Base-by-base conservation (phyloP, 2,113 vertebrate genomes). In the Ammodytes dubius region DNA sequence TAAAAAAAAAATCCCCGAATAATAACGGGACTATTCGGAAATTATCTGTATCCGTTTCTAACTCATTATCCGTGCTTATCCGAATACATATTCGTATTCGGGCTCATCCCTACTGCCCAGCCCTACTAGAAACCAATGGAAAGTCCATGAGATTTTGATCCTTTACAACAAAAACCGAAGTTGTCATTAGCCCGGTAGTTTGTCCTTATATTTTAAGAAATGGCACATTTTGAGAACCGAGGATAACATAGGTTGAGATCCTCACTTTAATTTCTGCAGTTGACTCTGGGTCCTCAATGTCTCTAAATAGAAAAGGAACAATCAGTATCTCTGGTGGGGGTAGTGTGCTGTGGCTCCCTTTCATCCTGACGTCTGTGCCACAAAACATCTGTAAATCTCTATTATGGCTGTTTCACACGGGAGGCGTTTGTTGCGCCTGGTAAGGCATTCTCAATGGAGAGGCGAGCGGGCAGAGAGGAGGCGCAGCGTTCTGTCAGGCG, bases 231-330 rank as follows among this genome's bases (percentile, higher is more conserved):
- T 58, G 49, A 35, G 77, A 74, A 61, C 39, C 3, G 19, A 73
- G 49, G 11, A 65, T 57, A 60, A 35, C 19, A 46, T 9, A 57
- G 17, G 56, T 79, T 49, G 84, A 46, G 6, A 5, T 49, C 72
- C 19, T 46, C 37, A 66, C 58, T 45, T 74, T 47, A 13, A 49
- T 43, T 61, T 49, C 61, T 58, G 58, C 37, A 40, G 43, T 57
- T 64, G 53, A 67, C 70, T 50, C 15, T 2, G 13, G 76, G 54
- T 35, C 81, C 54, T 59, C 61, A 52, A 60, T 78, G 74, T 46
- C 75, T 82, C 52, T 79, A 84, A 92, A 89, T 86, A 81, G 75
- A 81, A 77, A 40, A 72, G 27, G 27, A 88, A 73, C 74, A 69
- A 74, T 27, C 46, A 0, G 70, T 65, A 63, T 82, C 43, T 83